Evolutionary conservation across 2,113 vertebrate genomes (phyloP).

Genomic region (mouse (Mus musculus)): DNA sequence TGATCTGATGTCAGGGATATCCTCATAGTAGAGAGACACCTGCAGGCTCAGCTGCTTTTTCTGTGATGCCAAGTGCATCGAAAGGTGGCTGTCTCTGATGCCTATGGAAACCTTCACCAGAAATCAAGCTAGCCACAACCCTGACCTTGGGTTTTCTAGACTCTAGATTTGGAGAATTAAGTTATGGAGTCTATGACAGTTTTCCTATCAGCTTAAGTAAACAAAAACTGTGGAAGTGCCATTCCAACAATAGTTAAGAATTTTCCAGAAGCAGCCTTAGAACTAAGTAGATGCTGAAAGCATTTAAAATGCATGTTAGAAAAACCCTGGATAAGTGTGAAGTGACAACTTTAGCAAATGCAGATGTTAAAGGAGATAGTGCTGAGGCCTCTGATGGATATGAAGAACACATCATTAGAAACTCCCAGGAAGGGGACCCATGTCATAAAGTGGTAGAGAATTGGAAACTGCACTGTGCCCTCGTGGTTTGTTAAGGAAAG

Average conservation of each 20-base stretch:
- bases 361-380: neutral
- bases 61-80: neutral
- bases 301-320: slow-evolving; percentile 9
- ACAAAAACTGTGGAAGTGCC: neutral
- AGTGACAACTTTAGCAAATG: neutral
- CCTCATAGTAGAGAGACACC: neutral
- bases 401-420: slow-evolving; percentile 2
- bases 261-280: neutral
- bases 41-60: neutral
- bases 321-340: slow-evolving; percentile 12
- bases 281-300: neutral
- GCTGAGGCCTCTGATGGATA: neutral
- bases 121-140: neutral
- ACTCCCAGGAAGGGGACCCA: slow-evolving; percentile 2
- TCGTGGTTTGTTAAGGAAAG: slow-evolving; percentile 4
- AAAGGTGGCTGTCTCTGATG: neutral
- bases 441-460: neutral
- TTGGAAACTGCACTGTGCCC: neutral
- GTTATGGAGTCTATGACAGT: neutral
- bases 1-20: neutral
- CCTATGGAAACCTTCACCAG: neutral
- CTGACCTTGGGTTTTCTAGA: neutral
- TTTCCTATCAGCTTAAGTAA: neutral
- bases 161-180: neutral
- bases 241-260: neutral